Base-by-base conservation (phyloP, 2,888 invertebrate species). In the Hemithea aestivaria region DNA sequence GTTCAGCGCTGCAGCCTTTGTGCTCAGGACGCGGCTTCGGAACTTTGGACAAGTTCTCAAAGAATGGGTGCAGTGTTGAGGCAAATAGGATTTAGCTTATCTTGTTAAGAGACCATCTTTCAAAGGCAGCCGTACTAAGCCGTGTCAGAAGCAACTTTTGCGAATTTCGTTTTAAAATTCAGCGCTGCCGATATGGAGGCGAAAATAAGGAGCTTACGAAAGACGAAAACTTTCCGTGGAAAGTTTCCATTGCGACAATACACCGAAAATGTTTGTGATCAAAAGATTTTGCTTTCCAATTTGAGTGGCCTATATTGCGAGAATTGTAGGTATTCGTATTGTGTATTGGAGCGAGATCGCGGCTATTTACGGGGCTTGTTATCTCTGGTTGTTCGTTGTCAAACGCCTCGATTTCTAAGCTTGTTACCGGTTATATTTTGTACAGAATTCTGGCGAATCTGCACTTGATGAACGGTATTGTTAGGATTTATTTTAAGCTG, bases 371-470 rank as follows among this genome's bases (percentile, higher is more conserved):
- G 48, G 41, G 42, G 48, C 58, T 59, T 59, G 62, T 61, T 61
- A 62, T 58, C 58, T 60, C 51, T 54, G 45, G 57, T 33, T 53
- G 44, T 48, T 47, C 56, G 58, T 58, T 58, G 62, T 56, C 60
- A 61, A 51, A 45, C 45, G 45, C 38, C 41, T 45, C 46, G 51
- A 46, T 56, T n/a, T 48, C 48, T 50, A 50, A 40, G 48, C 53
- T 62, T 58, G 60, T 61, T 61, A 59, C 59, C 53, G n/a, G n/a
- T 57, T 56, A 56, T 53, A 49, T 45, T 45, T 41, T 40, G 20
- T 28, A 44, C 25, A 12, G 28, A 7, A 31, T 34, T 26, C 29
- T 22, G 25, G 22, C 16, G 31, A 22, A 36, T 35, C 8, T 29
- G 35, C 25, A 30, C 8, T 31, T 27, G 43, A 36, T 35, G 31